A percentile compares a stretch with the other conserved stretches of the same genome.
phyloP scores from a whole-genome alignment of 2,888 invertebrate species.

The Bembecia ichneumoniformis region DNA sequence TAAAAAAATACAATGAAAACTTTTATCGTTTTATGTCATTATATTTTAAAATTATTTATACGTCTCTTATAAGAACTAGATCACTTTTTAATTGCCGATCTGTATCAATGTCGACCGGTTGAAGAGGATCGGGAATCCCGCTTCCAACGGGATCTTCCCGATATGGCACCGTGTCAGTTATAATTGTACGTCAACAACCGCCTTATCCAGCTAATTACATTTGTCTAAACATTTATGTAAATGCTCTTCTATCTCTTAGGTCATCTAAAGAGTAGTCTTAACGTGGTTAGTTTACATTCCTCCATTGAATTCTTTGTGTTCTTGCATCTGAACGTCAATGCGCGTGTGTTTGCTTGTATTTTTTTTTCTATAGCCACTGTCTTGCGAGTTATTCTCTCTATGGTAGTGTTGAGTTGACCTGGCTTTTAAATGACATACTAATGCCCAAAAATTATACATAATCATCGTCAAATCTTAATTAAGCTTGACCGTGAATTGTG shows the following conservation, averaged over 20 bases:
- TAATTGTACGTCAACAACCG: slow-evolving; percentile 20
- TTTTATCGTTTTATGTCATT: neutral
- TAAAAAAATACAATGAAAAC: too few species aligned
- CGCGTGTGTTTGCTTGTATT: too few species aligned
- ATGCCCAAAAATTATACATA: too few species aligned
- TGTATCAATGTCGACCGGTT: neutral
- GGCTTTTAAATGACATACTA: too few species aligned
- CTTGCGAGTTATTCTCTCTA: too few species aligned
- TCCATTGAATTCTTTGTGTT: too few species aligned
- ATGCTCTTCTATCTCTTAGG: neutral
- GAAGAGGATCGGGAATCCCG: slow-evolving; percentile 2
- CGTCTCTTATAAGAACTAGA: too few species aligned
- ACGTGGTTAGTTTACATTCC: too few species aligned
- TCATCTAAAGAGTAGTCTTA: neutral
- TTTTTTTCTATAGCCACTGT: too few species aligned
- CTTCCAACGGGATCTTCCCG: slow-evolving; percentile 32
- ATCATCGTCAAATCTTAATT: neutral
- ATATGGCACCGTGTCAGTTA: slow-evolving; percentile 40
- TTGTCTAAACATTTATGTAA: neutral
- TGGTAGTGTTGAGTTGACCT: too few species aligned
- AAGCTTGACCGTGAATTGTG: neutral
- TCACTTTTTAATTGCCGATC: neutral
- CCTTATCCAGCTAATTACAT: neutral
- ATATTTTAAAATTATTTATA: too few species aligned
- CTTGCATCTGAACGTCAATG: too few species aligned